phyloP scores from a whole-genome alignment of 1,140 invertebrate genomes.

The Dendroctonus ponderosae region DNA sequence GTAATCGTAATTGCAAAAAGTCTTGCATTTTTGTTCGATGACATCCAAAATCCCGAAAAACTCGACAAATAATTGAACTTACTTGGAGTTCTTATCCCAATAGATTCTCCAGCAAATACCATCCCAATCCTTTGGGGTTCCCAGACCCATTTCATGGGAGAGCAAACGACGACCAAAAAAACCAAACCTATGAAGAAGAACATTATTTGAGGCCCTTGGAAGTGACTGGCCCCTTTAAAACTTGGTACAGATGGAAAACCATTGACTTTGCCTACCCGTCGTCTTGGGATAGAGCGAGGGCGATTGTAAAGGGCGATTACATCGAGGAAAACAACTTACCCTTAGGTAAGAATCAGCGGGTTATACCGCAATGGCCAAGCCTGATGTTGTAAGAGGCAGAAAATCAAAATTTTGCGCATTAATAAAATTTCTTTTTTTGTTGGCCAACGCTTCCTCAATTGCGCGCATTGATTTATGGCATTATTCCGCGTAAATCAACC shows the following conservation, averaged over 20 bases:
- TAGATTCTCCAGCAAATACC: neutral
- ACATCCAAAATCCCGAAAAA: no score
- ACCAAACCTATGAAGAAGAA: constrained; percentile 17
- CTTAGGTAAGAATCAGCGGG: constrained; percentile 46
- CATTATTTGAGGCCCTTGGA: constrained; percentile 31
- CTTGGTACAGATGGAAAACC: constrained; percentile 59
- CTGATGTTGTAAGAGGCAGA: no score
- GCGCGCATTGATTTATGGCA: no score
- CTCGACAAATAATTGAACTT: no score
- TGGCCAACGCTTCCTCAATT: no score
- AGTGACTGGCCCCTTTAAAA: constrained; percentile 44
- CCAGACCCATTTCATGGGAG: constrained; percentile 8
- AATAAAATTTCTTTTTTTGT: no score
- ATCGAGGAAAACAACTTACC: constrained; percentile 71
- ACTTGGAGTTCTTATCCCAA: no score
- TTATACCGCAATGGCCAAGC: neutral
- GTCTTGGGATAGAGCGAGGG: constrained; percentile 51
- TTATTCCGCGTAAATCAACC: no score
- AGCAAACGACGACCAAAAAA: neutral
- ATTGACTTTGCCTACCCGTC: constrained; percentile 60
- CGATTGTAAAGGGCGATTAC: constrained; percentile 58
- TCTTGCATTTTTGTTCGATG: no score
- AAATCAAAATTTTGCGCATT: no score
- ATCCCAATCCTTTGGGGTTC: constrained; percentile 1
- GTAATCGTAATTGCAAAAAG: no score